Conservation (phyloP, 2,888 invertebrate species). For the Biston stratarius region DNA sequence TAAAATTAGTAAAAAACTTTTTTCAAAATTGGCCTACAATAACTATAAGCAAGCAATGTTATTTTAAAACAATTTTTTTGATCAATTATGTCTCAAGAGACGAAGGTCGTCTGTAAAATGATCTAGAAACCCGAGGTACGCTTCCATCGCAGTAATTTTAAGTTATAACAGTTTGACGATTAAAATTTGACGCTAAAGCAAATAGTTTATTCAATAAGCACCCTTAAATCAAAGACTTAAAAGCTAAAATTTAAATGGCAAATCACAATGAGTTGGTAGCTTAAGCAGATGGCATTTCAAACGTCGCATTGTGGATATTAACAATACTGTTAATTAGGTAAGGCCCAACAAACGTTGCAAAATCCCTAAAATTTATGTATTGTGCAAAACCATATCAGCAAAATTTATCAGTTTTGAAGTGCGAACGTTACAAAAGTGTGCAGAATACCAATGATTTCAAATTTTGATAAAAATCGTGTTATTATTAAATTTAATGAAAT, state of each 20-base stretch:
- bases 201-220: conserved; percentile 59
- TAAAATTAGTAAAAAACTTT: no score
- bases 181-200: conserved; percentile 78
- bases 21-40: background rate
- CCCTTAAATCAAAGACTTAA: conserved; percentile 48
- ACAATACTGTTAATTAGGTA: conserved; percentile 82
- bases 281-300: conserved; percentile 69
- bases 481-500: background rate
- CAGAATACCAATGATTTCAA: conserved; percentile 53
- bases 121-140: conserved; percentile 67
- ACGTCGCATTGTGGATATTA: conserved; percentile 64
- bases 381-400: conserved; percentile 56
- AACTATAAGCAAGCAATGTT: background rate
- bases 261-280: conserved; percentile 16
- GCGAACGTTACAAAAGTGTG: conserved; percentile 52
- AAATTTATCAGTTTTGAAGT: conserved; percentile 55
- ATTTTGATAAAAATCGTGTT: conserved; percentile 51
- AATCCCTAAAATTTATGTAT: conserved; percentile 58
- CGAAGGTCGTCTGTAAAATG: conserved; percentile 73
- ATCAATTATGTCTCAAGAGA: conserved; percentile 38
- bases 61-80: conserved; percentile 12
- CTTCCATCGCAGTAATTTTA: conserved; percentile 65
- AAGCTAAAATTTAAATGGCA: conserved; percentile 42
- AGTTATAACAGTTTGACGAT: conserved; percentile 53
- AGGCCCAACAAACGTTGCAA: conserved; percentile 63